Evolutionary conservation across 1,140 invertebrate genomes (phyloP).

Genomic region (Meteorus sp.): DNA sequence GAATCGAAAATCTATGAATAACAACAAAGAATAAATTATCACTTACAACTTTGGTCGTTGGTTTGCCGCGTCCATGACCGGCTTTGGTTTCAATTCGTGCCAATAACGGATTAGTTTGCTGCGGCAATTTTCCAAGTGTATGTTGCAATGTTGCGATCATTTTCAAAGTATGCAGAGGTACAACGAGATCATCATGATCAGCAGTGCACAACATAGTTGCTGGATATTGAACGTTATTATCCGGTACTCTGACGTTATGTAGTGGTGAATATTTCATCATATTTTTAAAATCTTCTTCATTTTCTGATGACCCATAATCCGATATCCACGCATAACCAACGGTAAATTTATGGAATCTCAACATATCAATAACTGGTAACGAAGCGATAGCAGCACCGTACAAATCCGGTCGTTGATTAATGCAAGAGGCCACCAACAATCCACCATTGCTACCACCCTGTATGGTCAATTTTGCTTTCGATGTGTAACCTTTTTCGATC

Average conservation of each 20-base stretch:
- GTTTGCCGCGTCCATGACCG: constrained; percentile 95
- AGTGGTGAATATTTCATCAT: constrained; percentile 92
- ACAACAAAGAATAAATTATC: too few relatives aligned
- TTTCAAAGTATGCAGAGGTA: constrained; percentile 94
- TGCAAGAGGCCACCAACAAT: constrained; percentile 86
- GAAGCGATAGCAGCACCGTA: constrained; percentile 89
- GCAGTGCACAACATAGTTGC: constrained; percentile 88
- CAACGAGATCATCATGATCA: constrained; percentile 97
- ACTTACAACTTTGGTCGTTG: constrained; percentile 87
- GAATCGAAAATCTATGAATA: too few relatives aligned
- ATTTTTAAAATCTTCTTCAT: constrained; percentile 85
- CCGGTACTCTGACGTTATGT: constrained; percentile 80
- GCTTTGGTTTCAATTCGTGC: constrained; percentile 92
- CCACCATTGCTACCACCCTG: constrained; percentile 97
- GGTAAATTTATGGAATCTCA: constrained; percentile 97
- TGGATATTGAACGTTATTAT: constrained; percentile 76
- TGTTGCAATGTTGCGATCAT: constrained; percentile 91
- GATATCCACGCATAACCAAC: constrained; percentile 96
- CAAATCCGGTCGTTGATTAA: constrained; percentile 94
- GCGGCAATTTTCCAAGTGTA: constrained; percentile 63
- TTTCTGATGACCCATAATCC: constrained; percentile 92
- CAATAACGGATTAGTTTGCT: constrained; percentile 86
- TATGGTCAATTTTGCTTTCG: constrained; percentile 75
- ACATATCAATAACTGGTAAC: constrained; percentile 96
- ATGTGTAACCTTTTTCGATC: constrained; percentile 81